Base-by-base conservation (phyloP, 2,797 vertebrate genomes). In the Centroberyx gerrardi region DNA sequence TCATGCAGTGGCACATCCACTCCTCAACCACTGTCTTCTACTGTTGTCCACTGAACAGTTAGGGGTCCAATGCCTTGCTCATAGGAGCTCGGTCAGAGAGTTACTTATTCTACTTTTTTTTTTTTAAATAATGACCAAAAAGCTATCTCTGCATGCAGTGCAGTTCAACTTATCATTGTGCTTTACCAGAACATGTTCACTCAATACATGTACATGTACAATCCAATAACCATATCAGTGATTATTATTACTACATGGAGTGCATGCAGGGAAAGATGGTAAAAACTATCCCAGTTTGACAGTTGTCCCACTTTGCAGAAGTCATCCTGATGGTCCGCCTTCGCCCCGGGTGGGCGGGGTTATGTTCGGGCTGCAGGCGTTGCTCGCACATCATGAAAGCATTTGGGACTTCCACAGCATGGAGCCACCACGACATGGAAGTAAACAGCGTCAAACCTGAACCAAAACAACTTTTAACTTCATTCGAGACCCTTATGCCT, bases 311-410 rank as follows among this genome's bases (percentile, higher is more conserved):
- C 22, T 22, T 22, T 22, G 40, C 13, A 18, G 70, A 40, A 0
- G 33, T 0, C 38, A 52, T 78, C 64, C 80, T 76, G 92, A 92
- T 93, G 90, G 88, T 64, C 62, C 27, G 5, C 51, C n/a, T 49
- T 59, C n/a, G 48, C 66, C 72, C 31, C 28, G 12, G 76, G 85
- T 89, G 84, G 90, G 91, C 76, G 86, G 67, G 84, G 64, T 29
- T 68, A 71, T 3, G 28, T 33, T 46, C 3, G 64, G 52, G 56
- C 33, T 27, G 22, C 52, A 4, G 27, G 42, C 56, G 48, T 4
- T 22, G 1, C 46, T 46, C 0, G 51, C 1, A 12, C 2, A 42
- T 29, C 63, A 27, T 68, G 80, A 72, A 49, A n/a, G 17, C 53
- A 15, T 9, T 22, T 27, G 62, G 13, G 81, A 66, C 42, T 44